Evolutionary conservation across 1,140 invertebrate species (phyloP).

Genomic region (Potamilus streckersoni): DNA sequence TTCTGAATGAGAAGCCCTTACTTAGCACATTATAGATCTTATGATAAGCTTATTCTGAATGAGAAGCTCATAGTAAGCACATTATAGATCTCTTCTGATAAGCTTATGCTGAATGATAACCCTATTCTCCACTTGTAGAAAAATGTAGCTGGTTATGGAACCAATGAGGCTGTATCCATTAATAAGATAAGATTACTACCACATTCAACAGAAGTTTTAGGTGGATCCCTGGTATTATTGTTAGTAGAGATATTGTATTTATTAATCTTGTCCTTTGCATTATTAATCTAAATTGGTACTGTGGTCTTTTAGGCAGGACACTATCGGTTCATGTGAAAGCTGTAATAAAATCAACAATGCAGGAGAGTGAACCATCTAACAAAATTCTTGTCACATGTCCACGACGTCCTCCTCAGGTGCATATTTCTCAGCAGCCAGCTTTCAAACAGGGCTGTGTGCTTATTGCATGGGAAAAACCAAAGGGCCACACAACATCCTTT

Average conservation of each 20-base stretch:
- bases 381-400: conserved; percentile 63
- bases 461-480: conserved; percentile 63
- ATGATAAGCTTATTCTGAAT: no score
- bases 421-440: conserved; percentile 62
- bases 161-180: neutral
- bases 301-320: conserved; percentile 51
- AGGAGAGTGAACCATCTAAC: conserved; percentile 62
- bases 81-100: no score
- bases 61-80: no score
- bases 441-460: conserved; percentile 62
- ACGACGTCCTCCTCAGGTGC: conserved; percentile 48
- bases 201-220: neutral
- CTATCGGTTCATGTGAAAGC: conserved; percentile 59
- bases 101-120: neutral
- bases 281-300: neutral
- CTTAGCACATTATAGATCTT: no score
- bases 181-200: neutral
- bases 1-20: no score
- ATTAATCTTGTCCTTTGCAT: neutral
- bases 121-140: neutral
- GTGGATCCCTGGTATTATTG: neutral
- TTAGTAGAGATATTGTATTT: neutral
- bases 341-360: conserved; percentile 50
- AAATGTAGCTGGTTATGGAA: neutral
- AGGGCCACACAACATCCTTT: conserved; percentile 37